Conservation (phyloP, 2,797 vertebrate genomes). For the Macroramphosus scolopax region DNA sequence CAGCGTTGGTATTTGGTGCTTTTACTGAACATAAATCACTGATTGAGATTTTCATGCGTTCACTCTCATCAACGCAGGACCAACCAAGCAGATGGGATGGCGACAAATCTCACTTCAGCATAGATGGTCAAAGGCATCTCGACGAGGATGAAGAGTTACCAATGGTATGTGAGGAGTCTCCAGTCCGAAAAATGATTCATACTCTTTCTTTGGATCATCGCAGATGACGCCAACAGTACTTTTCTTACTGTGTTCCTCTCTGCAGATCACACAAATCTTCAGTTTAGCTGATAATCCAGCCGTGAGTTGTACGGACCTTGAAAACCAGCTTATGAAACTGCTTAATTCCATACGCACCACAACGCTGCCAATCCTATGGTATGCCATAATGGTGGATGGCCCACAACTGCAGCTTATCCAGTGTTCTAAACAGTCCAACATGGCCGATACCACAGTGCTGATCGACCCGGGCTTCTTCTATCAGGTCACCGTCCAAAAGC, state of each 20-base stretch:
- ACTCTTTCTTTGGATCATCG: not conserved
- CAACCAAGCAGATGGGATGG: conserved; percentile 33
- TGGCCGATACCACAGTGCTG: conserved; percentile 76
- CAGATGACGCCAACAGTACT: not conserved
- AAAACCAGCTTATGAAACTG: conserved; percentile 70
- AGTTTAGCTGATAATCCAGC: conserved; percentile 62
- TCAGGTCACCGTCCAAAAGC: conserved; percentile 76
- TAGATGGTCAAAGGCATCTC: conserved; percentile 7
- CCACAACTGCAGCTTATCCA: conserved; percentile 79
- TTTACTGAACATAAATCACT: no score
- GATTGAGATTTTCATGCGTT: no score
- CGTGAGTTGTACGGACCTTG: conserved; percentile 30
- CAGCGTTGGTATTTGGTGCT: no score
- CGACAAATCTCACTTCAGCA: conserved; percentile 12
- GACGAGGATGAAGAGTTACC: conserved; percentile 52
- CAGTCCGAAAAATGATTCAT: no score
- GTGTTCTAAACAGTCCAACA: conserved; percentile 77
- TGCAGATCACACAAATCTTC: conserved; percentile 80
- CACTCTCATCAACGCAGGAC: conserved; percentile 21
- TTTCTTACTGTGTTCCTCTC: not conserved
- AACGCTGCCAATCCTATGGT: conserved; percentile 75
- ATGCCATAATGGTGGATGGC: conserved; percentile 74
- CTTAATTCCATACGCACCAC: conserved; percentile 64
- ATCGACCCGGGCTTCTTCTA: conserved; percentile 76
- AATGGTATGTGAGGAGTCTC: conserved; percentile 53